Evolutionary conservation across 2,797 vertebrate species (phyloP).

Genomic region (Cetoscarus ocellatus): DNA sequence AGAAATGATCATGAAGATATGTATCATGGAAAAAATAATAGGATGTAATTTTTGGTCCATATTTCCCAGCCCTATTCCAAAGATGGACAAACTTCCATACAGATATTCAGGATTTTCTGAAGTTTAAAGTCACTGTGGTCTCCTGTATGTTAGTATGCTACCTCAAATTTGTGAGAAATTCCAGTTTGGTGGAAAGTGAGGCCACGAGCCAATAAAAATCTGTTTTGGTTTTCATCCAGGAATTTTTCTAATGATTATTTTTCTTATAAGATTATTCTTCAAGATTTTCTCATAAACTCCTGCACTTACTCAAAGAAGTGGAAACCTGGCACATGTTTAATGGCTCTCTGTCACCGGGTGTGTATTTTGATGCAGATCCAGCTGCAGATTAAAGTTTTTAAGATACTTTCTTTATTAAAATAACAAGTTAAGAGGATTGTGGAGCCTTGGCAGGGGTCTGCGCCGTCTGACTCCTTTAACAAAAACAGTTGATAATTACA

Average conservation of each 20-base stretch:
- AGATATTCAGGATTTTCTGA: background rate
- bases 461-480: background rate
- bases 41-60: too few relatives aligned
- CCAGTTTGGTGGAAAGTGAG: background rate
- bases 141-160: background rate
- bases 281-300: constrained; percentile 20
- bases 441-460: background rate
- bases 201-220: background rate
- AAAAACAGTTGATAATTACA: background rate
- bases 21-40: too few relatives aligned
- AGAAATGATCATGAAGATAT: too few relatives aligned
- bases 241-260: background rate
- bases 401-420: constrained; percentile 20
- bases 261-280: background rate
- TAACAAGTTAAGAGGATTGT: constrained; percentile 9
- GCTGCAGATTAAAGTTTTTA: constrained; percentile 7
- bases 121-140: too few relatives aligned
- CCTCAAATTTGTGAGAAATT: background rate
- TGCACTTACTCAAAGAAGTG: background rate
- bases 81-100: background rate
- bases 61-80: background rate
- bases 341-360: background rate
- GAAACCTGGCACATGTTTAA: constrained; percentile 1
- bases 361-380: constrained; percentile 23
- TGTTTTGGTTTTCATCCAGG: background rate